A percentile compares a stretch with the other conserved stretches of the same genome.
These are phyloP conservation scores for Dicranocentrus wangi DNA, from an alignment of 2,888 invertebrate species.

Conservation along the genomic window DNA sequence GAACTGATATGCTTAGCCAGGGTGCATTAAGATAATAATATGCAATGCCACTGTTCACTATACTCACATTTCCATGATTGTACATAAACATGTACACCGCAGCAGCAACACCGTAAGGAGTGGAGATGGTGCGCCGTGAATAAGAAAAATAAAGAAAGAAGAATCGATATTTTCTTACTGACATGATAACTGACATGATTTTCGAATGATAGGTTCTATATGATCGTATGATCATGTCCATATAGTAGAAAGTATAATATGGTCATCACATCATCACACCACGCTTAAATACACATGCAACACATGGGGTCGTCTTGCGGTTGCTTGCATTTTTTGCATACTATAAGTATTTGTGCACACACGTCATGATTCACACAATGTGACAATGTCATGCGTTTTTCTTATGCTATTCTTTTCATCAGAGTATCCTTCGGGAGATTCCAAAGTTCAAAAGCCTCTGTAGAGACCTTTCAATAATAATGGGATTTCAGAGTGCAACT, in stretches of 20 bases:
- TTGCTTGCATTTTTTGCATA: too few species aligned
- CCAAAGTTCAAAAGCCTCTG: conserved; percentile 23
- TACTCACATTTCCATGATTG: background rate
- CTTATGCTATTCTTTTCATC: conserved; percentile 1
- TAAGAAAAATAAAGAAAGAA: background rate
- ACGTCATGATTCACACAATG: too few species aligned
- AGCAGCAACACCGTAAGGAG: background rate
- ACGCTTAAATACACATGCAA: background rate
- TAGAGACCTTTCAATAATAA: too few species aligned
- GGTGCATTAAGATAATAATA: background rate
- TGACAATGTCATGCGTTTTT: conserved; percentile 9
- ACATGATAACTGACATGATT: background rate
- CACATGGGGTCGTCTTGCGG: too few species aligned
- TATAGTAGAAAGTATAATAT: background rate
- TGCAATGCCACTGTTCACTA: conserved; percentile 31
- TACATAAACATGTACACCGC: too few species aligned
- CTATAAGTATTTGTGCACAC: too few species aligned
- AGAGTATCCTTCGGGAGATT: background rate
- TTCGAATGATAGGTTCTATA: background rate
- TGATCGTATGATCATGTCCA: background rate
- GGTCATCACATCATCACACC: too few species aligned
- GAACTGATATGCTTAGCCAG: conserved; percentile 18
- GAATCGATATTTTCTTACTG: background rate
- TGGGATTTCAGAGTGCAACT: too few species aligned
- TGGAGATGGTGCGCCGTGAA: background rate